These are phyloP conservation scores for Phainopepla nitens DNA, from an alignment of 2,113 vertebrate genomes.

Conservation along the genomic window DNA sequence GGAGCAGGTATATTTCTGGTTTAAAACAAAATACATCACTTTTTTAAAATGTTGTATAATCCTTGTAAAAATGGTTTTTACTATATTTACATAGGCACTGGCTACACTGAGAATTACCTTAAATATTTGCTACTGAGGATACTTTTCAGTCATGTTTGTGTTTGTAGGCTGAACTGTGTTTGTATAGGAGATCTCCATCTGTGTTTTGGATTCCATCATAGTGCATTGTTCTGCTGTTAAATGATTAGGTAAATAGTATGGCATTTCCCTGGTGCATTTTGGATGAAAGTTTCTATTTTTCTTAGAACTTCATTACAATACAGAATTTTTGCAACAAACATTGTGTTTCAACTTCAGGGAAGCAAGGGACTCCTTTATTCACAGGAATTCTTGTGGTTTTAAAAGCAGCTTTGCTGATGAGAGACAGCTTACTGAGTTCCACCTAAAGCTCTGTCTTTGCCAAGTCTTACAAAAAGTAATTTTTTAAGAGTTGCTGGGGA, in stretches of 20 bases:
- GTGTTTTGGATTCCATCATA: not conserved
- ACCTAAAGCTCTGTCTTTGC: not conserved
- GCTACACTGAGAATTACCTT: not conserved
- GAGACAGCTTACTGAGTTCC: not conserved
- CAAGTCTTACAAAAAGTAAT: not conserved
- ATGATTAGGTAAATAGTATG: not conserved
- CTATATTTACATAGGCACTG: not conserved
- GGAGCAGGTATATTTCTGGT: slow-evolving; percentile 85
- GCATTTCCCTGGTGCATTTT: not conserved
- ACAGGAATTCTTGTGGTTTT: not conserved
- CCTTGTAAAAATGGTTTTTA: not conserved
- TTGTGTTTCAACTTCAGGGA: not conserved
- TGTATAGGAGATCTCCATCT: not conserved
- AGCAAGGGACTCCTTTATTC: not conserved
- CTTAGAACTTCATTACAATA: not conserved
- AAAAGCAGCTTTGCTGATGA: not conserved
- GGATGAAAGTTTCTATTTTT: not conserved
- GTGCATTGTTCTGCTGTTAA: not conserved
- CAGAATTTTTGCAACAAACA: not conserved
- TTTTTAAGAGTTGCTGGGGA: not conserved
- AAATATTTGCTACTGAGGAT: not conserved
- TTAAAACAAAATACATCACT: not conserved
- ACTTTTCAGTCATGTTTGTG: not conserved
- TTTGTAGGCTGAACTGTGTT: not conserved
- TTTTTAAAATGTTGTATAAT: not conserved